Evolutionary conservation across 1,140 invertebrate species (phyloP), one percentile per base, ranked within the genome.

Genomic region (Hetaerina americana): DNA sequence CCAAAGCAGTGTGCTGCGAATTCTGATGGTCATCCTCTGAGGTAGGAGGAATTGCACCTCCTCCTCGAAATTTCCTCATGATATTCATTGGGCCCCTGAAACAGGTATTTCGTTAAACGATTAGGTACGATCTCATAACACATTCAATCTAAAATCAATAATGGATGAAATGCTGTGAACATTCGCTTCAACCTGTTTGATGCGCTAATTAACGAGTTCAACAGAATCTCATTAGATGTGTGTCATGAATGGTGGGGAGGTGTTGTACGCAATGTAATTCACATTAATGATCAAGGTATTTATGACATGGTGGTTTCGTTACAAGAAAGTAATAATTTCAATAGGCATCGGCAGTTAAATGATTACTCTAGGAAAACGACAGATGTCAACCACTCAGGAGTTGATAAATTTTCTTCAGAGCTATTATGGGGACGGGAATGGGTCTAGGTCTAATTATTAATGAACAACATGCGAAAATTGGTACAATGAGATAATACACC

Each of bases 1-100:
- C 95, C 67, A 98, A 85, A 77, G 92, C 91, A 49, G 92, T 89
- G 77, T 93, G 91, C 73, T 91, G 88, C 71, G 88, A 86, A 27
- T 87, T 86, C 5, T 85, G 77, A 40, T 81, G 81, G 12, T 80
- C 79, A 12, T 85, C 83, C 70, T 79, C 81, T 18, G 40, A 57
- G 22, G 40, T 12, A 18, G 40, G 40, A 57, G 40, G 40, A 26
- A 10, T 66, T 24, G 66, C 8, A 28, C 72, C 72, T 70, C 68
- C 69, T 18, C 76, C 73, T 73, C 76, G 74, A 67, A 76, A 70
- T 71, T 76, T 77, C 57, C 74, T 18, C 76, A 77, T 76, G n/a
- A 77, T 77, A 73, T 77, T 77, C 76, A 77, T 77, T 57, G 15
- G 22, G 22, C 22, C 22, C 40, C 40, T 57, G 22, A 57, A n/a